Percentiles rank a stretch among this genome's conserved stretches.
Conservation (phyloP, 2,888 invertebrate genomes). For the Selenia dentaria region DNA sequence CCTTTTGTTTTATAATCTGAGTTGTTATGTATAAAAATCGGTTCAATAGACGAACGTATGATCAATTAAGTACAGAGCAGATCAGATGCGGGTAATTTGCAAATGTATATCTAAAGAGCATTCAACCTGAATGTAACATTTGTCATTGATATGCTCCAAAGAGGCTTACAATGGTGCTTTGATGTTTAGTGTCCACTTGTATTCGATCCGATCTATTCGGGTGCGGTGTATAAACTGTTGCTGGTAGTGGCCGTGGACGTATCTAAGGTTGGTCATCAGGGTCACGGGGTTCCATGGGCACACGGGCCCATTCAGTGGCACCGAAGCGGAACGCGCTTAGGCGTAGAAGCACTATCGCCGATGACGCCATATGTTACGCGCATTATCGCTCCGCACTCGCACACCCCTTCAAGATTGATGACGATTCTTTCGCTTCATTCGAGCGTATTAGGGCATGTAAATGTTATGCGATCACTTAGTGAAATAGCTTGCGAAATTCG, state of each 20-base stretch:
- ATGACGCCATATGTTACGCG: slow-evolving; percentile 76
- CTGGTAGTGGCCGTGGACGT: slow-evolving; percentile 36
- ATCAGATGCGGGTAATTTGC: slow-evolving; percentile 66
- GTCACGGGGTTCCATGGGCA: slow-evolving; percentile 22
- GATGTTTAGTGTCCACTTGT: slow-evolving; percentile 60
- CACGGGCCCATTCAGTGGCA: slow-evolving; percentile 54
- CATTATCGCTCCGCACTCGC: slow-evolving; percentile 63
- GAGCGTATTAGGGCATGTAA: slow-evolving; percentile 81
- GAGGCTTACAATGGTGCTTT: slow-evolving; percentile 50
- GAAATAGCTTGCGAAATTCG: slow-evolving; percentile 69
- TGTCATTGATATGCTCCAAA: slow-evolving; percentile 52
- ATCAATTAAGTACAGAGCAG: neutral
- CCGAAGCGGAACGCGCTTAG: slow-evolving; percentile 60
- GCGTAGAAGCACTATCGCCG: slow-evolving; percentile 45
- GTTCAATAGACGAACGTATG: too few relatives aligned
- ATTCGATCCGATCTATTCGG: slow-evolving; percentile 58
- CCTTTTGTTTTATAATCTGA: too few relatives aligned
- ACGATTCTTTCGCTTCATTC: slow-evolving; percentile 68
- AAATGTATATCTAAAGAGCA: slow-evolving; percentile 44
- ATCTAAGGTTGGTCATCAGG: slow-evolving; percentile 60
- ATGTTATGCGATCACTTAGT: slow-evolving; percentile 79
- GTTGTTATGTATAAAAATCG: too few relatives aligned
- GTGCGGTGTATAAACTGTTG: slow-evolving; percentile 34
- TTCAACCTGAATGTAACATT: slow-evolving; percentile 50
- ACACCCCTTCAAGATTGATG: slow-evolving; percentile 80